Conservation (phyloP, 2,113 vertebrate genomes). For the Riparia riparia region DNA sequence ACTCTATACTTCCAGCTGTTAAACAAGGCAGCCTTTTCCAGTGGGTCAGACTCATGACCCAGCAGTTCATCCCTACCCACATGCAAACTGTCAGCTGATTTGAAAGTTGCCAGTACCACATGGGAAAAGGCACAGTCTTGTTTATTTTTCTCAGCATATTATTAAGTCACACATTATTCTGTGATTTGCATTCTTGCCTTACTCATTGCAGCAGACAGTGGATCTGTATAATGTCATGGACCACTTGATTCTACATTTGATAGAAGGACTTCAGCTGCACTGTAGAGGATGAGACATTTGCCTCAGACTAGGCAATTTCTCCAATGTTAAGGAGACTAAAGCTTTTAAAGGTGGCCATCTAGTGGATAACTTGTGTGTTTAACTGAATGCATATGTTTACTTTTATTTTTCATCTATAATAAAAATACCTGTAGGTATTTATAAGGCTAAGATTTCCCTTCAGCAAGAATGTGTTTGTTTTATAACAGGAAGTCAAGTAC, state of each 20-base stretch:
- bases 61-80: not conserved
- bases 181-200: not conserved
- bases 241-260: not conserved
- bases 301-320: not conserved
- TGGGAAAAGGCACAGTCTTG: not conserved
- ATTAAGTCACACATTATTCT: not conserved
- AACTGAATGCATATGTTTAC: not conserved
- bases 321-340: not conserved
- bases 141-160: not conserved
- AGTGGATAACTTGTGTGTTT: conserved; percentile 15
- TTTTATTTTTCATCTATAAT: not conserved
- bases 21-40: conserved; percentile 25
- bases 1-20: not conserved
- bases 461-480: not conserved
- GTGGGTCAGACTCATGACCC: not conserved
- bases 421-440: not conserved
- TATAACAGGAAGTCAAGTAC: not conserved
- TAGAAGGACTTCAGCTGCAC: not conserved
- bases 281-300: not conserved
- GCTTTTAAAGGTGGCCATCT: conserved; percentile 58
- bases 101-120: not conserved
- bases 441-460: not conserved
- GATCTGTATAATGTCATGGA: not conserved
- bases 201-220: not conserved
- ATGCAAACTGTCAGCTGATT: not conserved